These are phyloP conservation scores for Cheilosia pagana DNA, from an alignment of 2,888 invertebrate species.

Conservation along the genomic window DNA sequence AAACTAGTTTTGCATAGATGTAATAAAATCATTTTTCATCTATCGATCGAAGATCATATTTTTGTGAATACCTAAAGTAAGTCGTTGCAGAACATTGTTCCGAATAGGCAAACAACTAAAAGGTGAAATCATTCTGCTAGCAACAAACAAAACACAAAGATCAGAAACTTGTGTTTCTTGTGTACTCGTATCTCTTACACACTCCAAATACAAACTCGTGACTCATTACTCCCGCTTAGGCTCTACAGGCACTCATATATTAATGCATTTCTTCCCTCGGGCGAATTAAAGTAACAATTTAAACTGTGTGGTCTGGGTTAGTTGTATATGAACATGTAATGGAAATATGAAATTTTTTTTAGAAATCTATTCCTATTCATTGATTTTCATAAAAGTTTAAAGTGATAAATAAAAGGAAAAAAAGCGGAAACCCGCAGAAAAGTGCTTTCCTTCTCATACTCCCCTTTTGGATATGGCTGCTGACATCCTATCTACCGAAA, in stretches of 20 bases:
- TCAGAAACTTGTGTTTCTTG: not conserved
- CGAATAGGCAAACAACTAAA: not conserved
- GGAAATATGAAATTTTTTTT: not conserved
- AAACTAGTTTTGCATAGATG: too few species aligned
- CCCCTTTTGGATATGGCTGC: constrained; percentile 86
- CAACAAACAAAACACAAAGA: not conserved
- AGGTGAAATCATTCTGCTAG: not conserved
- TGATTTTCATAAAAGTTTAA: not conserved
- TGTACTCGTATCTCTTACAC: not conserved
- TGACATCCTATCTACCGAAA: constrained; percentile 91
- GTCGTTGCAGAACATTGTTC: too few species aligned
- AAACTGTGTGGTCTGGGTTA: not conserved
- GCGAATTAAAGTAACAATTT: constrained; percentile 8
- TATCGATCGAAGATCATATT: too few species aligned
- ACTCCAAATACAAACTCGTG: constrained; percentile 43
- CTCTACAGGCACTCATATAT: constrained; percentile 6
- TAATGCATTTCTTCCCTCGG: constrained; percentile 38
- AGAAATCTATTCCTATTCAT: not conserved
- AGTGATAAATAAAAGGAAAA: constrained; percentile 23
- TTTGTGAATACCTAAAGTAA: too few species aligned
- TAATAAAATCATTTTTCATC: too few species aligned
- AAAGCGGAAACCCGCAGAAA: not conserved
- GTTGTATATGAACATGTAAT: not conserved
- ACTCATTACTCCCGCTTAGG: constrained; percentile 41
- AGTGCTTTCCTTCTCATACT: constrained; percentile 7